Base-by-base conservation (phyloP, 2,888 invertebrate species). In the Leptinotarsa haldemani region DNA sequence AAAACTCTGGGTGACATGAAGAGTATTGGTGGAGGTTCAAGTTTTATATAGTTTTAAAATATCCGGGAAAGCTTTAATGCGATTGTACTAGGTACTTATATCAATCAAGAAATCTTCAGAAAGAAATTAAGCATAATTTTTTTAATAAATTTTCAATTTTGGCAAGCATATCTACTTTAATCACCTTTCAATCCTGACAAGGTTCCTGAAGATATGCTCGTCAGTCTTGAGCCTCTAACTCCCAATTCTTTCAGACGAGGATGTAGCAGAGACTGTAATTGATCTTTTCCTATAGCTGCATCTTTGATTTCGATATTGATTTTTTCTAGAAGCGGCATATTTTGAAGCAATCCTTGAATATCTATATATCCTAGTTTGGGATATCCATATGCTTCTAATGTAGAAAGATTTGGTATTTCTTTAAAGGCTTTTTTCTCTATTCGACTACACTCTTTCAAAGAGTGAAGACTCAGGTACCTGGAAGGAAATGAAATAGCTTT, bases 271-370 rank as follows among this genome's bases (percentile, higher is more conserved):
- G 94, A 91, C 81, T 94, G 94, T 56, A 96, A 88, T 83, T 96
- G 95, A 82, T 96, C 95, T 65, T 93, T 93, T 61, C 95, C 94
- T 69, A 96, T 92, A 5, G 91, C 91, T 0, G 94, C 90, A 80
- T 97, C 96, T 85, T 96, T 97, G 0, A 96, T 92, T 88, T 97
- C 97, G 69, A 97, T 92, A 77, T 96, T 95, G 15, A 97, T 88
- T 78, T 88, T 90, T 86, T 96, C 94, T 58, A 97, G 87, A 0
- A 93, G 92, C 1, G 92, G 90, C 82, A 96, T 88, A 78, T 92
- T 90, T 79, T 93, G 92, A n/a, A 97, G 87, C 47, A 96, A 91
- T 0, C 96, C 96, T 82, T 94, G 93, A n/a, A 95, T 91, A 86
- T 97, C 96, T 76, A 95, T 89, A 83, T 95, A 95, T 1, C 96